Percentiles rank a stretch among this genome's conserved stretches.
These are phyloP conservation scores for Semaprochilodus insignis DNA, from an alignment of 2,797 vertebrate species.

Conservation along the genomic window DNA sequence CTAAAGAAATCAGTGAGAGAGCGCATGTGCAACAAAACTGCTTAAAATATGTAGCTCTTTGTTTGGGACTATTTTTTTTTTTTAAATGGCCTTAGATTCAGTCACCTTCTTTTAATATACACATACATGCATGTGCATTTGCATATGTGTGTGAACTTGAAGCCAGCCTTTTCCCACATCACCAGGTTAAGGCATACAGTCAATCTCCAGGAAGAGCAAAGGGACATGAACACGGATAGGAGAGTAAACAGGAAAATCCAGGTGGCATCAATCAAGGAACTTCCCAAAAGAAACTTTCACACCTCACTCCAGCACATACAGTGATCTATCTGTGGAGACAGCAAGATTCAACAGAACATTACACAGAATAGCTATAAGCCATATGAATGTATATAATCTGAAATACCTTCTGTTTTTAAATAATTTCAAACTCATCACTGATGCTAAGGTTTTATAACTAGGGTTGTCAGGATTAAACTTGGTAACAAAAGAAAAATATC, in stretches of 20 bases:
- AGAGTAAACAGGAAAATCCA: conserved; percentile 54
- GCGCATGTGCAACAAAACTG: conserved; percentile 71
- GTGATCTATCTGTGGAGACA: conserved; percentile 69
- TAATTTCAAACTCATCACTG: not conserved
- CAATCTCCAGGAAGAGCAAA: not conserved
- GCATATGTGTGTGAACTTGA: not conserved
- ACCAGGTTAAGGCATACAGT: conserved; percentile 24
- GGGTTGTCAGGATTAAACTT: no score
- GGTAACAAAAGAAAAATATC: no score
- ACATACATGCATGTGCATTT: not conserved
- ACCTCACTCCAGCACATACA: conserved; percentile 64
- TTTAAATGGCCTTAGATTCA: not conserved
- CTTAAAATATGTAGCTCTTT: conserved; percentile 47
- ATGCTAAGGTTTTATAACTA: not conserved
- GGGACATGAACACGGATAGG: conserved; percentile 42
- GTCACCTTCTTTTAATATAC: not conserved
- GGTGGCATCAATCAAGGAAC: conserved; percentile 32
- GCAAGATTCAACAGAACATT: not conserved
- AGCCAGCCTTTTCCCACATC: conserved; percentile 7
- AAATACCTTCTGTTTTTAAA: not conserved
- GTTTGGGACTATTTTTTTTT: conserved; percentile 64
- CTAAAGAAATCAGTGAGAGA: conserved; percentile 58
- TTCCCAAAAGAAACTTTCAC: conserved; percentile 61
- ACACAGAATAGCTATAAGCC: not conserved
- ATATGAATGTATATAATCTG: not conserved